Base-by-base conservation (phyloP, 2,888 invertebrate genomes). In the Pasiphila rectangulata region DNA sequence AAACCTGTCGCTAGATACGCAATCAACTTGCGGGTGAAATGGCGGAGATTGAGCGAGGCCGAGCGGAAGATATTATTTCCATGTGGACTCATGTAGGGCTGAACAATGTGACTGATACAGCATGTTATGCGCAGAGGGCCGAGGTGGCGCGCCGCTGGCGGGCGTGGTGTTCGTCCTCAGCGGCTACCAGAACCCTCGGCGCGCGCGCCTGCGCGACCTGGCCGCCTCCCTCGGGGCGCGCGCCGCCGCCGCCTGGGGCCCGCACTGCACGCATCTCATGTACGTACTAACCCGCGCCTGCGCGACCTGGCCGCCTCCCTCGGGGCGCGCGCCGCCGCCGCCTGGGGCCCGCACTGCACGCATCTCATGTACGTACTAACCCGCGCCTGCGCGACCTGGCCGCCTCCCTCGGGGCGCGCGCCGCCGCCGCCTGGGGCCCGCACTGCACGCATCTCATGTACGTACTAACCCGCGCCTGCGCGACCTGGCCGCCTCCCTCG, bases 181-280 rank as follows among this genome's bases (percentile, higher is more conserved):
- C 83, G 97, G 97, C 0, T 96, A 94, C 81, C 90, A 93, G 84
- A 95, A 97, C 87, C 97, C 97, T 2, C 90, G 91, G 48, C 90
- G 97, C 37, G 91, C 0, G 79, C 89, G 48, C 0, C 69, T 97
- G 36, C 83, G 97, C 21, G 90, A 90, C 52, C 90, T 90, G 58
- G 96, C 94, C 3, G 46, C 93, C 2, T 90, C 91, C 41, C 91
- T 98, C 91, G 97, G 97, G 1, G 97, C 96, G 1, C 89, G 87
- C 57, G 96, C 95, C 91, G 90, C 71, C 83, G 91, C 0, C 94
- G 95, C 81, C 97, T 96, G 96, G 90, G 90, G 38, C 69, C 79
- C 10, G 74, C 72, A n/a, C 16, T 96, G 95, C 74, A 97, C 96
- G 3, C 97, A 97, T 83, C 91, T 98, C 55, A 90, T 98, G 95